These are phyloP conservation scores for Himalopsyche tibetana DNA, from an alignment of 2,888 invertebrate genomes.

Conservation along the genomic window DNA sequence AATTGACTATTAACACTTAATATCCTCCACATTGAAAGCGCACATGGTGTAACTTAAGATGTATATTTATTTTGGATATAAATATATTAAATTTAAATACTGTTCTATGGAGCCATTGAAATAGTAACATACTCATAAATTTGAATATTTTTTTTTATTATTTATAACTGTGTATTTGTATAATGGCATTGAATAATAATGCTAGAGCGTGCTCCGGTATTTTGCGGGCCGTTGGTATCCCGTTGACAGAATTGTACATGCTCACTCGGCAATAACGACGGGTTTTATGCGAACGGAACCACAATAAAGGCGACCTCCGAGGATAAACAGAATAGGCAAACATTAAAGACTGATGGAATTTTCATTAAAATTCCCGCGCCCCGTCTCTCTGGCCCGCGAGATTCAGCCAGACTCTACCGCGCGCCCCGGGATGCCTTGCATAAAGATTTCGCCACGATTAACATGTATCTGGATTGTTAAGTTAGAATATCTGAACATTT, in stretches of 20 bases:
- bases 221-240: constrained; percentile 46
- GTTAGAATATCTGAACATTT: background rate
- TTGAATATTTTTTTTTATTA: background rate
- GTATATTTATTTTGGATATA: no score
- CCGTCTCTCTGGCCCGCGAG: constrained; percentile 38
- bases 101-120: background rate
- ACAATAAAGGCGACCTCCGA: constrained; percentile 66
- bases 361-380: constrained; percentile 65
- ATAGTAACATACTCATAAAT: constrained; percentile 28
- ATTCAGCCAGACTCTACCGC: background rate
- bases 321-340: constrained; percentile 65
- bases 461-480: constrained; percentile 6
- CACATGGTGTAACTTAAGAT: no score
- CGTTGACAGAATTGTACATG: constrained; percentile 43
- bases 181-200: constrained; percentile 27
- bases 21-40: no score
- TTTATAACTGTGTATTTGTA: background rate
- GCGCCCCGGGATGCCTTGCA: constrained; percentile 9
- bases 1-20: no score
- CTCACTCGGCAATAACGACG: constrained; percentile 63
- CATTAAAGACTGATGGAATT: constrained; percentile 66
- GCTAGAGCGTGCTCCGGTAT: constrained; percentile 33
- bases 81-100: no score
- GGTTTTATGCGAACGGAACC: constrained; percentile 65
- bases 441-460: constrained; percentile 14